Evolutionary conservation across 2,113 vertebrate genomes (phyloP).

Genomic region (rabbit (Oryctolagus cuniculus)): mOryCun1.1 NC_091435.1:154068501-154069000

Average conservation of each 20-base stretch:
- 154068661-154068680: not conserved
- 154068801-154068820: constrained; percentile 53
- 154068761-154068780: not conserved
- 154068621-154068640: constrained; percentile 56
- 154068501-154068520: constrained; percentile 64
- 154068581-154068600: constrained; percentile 78
- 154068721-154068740: constrained; percentile 36
- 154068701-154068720: not conserved
- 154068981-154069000: not conserved
- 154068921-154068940: not conserved
- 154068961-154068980: constrained; percentile 38
- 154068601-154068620: constrained; percentile 34
- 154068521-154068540: constrained; percentile 55
- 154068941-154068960: not conserved
- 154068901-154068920: constrained; percentile 23
- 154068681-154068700: constrained; percentile 44
- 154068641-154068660: constrained; percentile 38
- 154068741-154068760: not conserved
- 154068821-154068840: not conserved
- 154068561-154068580: constrained; percentile 64
- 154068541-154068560: constrained; percentile 58
- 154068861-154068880: not conserved
- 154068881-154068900: constrained; percentile 8
- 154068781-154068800: not conserved
- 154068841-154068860: constrained; percentile 35